These are phyloP conservation scores for Elgaria multicarinata DNA, from an alignment of 2,113 vertebrate genomes.

Conservation along the genomic window DNA sequence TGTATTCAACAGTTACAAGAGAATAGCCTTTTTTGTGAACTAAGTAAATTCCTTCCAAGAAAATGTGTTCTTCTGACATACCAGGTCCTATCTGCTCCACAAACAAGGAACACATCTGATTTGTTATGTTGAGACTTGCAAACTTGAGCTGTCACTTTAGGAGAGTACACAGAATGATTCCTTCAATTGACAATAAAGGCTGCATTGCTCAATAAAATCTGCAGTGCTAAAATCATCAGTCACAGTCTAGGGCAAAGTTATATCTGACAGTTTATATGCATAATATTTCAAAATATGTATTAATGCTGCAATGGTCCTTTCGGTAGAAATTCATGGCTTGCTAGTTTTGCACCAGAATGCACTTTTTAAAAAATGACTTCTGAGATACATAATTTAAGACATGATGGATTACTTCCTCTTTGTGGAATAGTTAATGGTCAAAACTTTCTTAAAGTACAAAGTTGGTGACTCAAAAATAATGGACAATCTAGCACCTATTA, in stretches of 20 bases:
- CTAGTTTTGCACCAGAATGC: background rate
- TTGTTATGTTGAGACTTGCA: slow-evolving; percentile 18
- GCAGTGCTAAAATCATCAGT: slow-evolving; percentile 35
- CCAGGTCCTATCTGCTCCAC: slow-evolving; percentile 10
- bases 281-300: slow-evolving; percentile 36
- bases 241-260: slow-evolving; percentile 18
- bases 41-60: slow-evolving; percentile 9
- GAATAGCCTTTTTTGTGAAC: slow-evolving; percentile 3
- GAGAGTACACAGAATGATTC: slow-evolving; percentile 3
- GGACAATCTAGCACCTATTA: background rate
- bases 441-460: background rate
- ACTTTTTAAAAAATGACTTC: background rate
- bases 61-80: background rate
- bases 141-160: slow-evolving; percentile 35
- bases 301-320: slow-evolving; percentile 27
- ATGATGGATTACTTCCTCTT: background rate
- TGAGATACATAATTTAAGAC: slow-evolving; percentile 9
- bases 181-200: slow-evolving; percentile 29
- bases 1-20: slow-evolving; percentile 14
- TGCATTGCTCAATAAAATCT: slow-evolving; percentile 24
- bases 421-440: background rate
- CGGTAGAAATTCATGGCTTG: slow-evolving; percentile 22
- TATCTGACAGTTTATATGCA: background rate
- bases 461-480: background rate
- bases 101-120: background rate